Evolutionary conservation across 2,113 vertebrate species (phyloP).

Genomic region (Rhinichthys klamathensis): DNA sequence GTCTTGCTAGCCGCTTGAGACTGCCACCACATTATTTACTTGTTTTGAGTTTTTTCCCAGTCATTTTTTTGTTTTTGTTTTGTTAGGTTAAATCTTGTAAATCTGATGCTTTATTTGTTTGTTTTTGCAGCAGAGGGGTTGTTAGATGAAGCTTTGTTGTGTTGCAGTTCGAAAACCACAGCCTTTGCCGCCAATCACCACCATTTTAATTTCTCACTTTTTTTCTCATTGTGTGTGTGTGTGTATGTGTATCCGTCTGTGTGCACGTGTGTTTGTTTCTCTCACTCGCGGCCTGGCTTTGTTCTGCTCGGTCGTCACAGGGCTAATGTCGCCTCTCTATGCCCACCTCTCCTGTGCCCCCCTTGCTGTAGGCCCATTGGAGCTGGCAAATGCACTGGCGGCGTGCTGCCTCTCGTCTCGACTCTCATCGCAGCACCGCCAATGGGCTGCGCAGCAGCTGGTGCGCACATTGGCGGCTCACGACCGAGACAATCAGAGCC

Average conservation of each 20-base stretch:
- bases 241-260: conserved; percentile 43
- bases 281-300: conserved; percentile 75
- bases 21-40: background rate
- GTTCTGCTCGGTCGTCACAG: conserved; percentile 86
- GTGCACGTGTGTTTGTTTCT: conserved; percentile 44
- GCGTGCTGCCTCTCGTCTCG: conserved; percentile 97
- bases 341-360: conserved; percentile 91
- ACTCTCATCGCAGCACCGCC: conserved; percentile 95
- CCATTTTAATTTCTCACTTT: background rate
- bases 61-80: background rate
- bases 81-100: background rate
- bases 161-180: background rate
- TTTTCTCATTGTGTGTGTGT: conserved; percentile 47
- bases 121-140: conserved; percentile 5
- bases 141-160: background rate
- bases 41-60: background rate
- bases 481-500: conserved; percentile 92
- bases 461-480: conserved; percentile 94
- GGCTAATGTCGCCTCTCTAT: conserved; percentile 91
- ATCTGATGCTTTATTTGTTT: background rate
- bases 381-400: conserved; percentile 96
- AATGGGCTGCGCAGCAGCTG: conserved; percentile 97
- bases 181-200: background rate
- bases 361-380: conserved; percentile 96
- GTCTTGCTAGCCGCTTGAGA: background rate